A percentile compares a stretch with the other conserved stretches of the same genome.
phyloP scores from a whole-genome alignment of 2,113 vertebrate species.

The Elanus axillaris region DNA sequence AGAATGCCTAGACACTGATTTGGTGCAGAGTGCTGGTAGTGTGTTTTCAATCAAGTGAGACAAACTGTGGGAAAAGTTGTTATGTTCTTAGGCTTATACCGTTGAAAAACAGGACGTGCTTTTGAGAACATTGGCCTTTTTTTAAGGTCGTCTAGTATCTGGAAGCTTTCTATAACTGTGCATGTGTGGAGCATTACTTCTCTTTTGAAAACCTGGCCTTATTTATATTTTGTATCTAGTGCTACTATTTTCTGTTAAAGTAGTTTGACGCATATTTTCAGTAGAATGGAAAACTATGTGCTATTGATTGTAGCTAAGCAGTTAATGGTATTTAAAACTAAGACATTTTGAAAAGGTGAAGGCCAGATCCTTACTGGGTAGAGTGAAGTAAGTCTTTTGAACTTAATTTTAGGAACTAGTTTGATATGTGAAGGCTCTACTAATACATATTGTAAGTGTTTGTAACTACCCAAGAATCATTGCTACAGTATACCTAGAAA shows the following conservation, averaged over 20 bases:
- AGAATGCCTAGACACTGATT: not conserved
- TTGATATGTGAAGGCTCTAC: not conserved
- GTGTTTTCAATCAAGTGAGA: not conserved
- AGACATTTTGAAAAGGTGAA: not conserved
- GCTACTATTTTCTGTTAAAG: not conserved
- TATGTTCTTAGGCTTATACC: not conserved
- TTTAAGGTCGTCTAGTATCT: not conserved
- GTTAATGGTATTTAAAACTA: not conserved
- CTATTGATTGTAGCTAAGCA: not conserved
- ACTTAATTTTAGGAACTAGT: not conserved
- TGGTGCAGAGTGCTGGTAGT: not conserved
- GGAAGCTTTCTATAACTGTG: not conserved
- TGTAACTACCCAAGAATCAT: not conserved
- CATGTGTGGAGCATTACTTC: not conserved
- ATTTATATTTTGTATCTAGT: not conserved
- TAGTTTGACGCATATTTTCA: rapidly evolving
- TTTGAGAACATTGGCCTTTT: not conserved
- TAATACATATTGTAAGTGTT: not conserved
- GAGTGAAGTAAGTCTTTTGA: not conserved
- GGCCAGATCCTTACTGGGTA: not conserved
- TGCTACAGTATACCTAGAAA: not conserved
- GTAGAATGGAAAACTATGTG: not conserved
- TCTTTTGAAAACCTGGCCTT: not conserved
- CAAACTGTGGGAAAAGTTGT: not conserved
- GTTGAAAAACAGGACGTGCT: not conserved